Base-by-base conservation (phyloP, 2,797 vertebrate genomes). In the Schizothorax lantsangensis region DNA sequence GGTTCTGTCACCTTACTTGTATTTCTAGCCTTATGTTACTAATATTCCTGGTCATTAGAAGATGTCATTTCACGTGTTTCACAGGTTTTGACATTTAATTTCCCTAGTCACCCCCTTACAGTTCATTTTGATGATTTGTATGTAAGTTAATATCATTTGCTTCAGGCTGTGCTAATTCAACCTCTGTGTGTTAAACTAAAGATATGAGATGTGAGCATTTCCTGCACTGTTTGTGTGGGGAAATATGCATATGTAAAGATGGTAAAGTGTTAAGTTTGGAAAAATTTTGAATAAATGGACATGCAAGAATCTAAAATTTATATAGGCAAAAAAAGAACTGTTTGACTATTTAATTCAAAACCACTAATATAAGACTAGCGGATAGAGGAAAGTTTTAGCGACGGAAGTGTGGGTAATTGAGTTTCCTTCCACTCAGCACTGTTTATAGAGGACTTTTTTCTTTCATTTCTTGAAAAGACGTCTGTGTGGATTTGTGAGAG, bases 351-450 rank as follows among this genome's bases (percentile, higher is more conserved):
- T 72, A 80, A 72, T 26, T 38, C 26, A 72, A 85, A 79, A 59
- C 52, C 77, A 73, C 52, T 45, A n/a, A 85, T 45, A 80, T 80
- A 80, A 79, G 33, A 85, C 52, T 21, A 47, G 64, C 52, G 15
- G 40, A 85, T 40, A 72, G 66, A 57, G 75, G 33, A 68, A 85
- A 80, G 66, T 68, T 73, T 85, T 80, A 47, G 68, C 0, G 30
- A 59, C 40, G 52, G 84, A 85, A 79, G 49, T 72, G 40, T 49
- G 75, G 77, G 84, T 78, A 84, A 78, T 69, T 69, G 83, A 84
- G 62, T 85, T 85, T 85, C 84, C 77, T 85, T 80, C 52, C 84
- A 85, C 84, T 85, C 64, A 10, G 49, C 23, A 23, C 30, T 26
- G 40, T 80, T 85, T 72, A 71, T 79, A 49, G 10, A 59, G 69